phyloP scores from a whole-genome alignment of 2,888 invertebrate genomes.

The Apamea sordens region DNA sequence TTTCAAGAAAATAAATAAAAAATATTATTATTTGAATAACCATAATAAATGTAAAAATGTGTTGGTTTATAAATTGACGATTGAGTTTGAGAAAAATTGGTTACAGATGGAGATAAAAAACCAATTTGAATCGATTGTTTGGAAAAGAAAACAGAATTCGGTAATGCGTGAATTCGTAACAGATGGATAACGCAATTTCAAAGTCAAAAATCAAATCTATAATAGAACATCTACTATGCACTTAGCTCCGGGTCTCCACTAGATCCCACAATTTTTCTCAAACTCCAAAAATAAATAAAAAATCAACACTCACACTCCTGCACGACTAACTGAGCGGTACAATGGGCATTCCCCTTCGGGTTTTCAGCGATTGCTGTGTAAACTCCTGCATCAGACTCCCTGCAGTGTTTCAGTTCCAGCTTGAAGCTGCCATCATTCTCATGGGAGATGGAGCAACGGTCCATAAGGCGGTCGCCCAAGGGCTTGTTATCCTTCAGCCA shows the following conservation, averaged over 20 bases:
- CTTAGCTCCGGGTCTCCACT: not conserved
- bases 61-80: constrained; percentile 1
- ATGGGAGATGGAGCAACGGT: constrained; percentile 92
- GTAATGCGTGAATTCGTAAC: not conserved
- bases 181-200: not conserved
- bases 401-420: constrained; percentile 94
- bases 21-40: constrained; percentile 5
- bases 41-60: not conserved
- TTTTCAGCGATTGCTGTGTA: constrained; percentile 97
- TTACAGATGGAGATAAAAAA: not conserved
- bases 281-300: constrained; percentile 32
- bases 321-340: constrained; percentile 96
- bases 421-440: constrained; percentile 91
- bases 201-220: not conserved
- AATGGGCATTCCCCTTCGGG: constrained; percentile 94
- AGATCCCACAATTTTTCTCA: constrained; percentile 23
- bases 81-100: constrained; percentile 27
- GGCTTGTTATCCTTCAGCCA: constrained; percentile 97
- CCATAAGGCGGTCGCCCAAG: constrained; percentile 93
- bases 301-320: constrained; percentile 93
- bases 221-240: not conserved
- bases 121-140: not conserved
- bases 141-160: not conserved
- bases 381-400: constrained; percentile 95
- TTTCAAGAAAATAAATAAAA: constrained; percentile 7